phyloP scores from a whole-genome alignment of 2,797 vertebrate genomes.

The Bradypodion pumilum region DNA sequence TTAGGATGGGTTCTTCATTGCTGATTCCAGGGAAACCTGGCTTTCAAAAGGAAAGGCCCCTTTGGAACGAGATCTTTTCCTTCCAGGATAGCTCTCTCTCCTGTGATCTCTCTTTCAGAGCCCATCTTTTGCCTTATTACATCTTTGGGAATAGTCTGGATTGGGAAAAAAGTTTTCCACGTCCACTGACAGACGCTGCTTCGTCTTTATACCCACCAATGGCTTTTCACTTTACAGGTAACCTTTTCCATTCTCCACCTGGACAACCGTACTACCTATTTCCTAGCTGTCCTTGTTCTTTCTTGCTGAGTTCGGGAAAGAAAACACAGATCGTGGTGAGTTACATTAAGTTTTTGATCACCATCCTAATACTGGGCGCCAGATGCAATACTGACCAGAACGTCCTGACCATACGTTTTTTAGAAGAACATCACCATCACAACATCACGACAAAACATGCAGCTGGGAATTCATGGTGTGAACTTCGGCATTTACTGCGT shows the following conservation, averaged over 20 bases:
- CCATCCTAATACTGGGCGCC: not conserved
- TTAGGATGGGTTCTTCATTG: not conserved
- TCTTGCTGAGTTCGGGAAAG: not conserved
- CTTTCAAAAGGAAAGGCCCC: not conserved
- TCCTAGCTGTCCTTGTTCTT: not conserved
- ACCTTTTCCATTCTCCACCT: not conserved
- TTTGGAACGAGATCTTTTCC: not conserved
- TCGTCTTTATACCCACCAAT: not conserved
- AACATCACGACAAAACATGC: not conserved
- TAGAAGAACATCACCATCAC: not conserved
- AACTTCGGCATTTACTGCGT: not conserved
- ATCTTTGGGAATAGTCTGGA: not conserved
- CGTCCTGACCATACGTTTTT: too few species aligned
- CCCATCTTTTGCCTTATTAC: not conserved
- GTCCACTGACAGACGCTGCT: not conserved
- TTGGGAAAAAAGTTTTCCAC: not conserved
- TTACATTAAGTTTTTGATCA: not conserved
- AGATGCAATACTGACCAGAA: not conserved
- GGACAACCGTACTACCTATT: not conserved
- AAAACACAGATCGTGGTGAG: not conserved
- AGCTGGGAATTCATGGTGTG: not conserved
- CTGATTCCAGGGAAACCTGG: slow-evolving; percentile 1
- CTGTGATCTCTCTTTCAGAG: not conserved
- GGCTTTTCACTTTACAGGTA: not conserved
- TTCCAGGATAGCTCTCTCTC: not conserved